Evolutionary conservation across 2,888 invertebrate genomes (phyloP).

Genomic region (Xestia rhomboidea): DNA sequence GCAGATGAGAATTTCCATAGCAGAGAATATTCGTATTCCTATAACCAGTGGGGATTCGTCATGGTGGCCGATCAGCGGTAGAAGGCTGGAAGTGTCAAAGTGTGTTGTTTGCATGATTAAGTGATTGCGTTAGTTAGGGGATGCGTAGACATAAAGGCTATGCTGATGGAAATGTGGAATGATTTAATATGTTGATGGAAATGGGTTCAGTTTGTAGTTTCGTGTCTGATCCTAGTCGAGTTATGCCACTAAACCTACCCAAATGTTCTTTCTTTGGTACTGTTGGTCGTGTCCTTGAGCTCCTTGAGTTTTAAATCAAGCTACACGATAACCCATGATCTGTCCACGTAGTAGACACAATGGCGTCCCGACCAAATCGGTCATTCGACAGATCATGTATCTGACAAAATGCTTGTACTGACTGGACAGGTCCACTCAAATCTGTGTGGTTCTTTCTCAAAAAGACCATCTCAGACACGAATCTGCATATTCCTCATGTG

Average conservation of each 20-base stretch:
- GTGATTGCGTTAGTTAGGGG: conserved; percentile 41
- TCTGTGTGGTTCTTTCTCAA: too few species aligned
- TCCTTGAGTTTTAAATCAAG: too few species aligned
- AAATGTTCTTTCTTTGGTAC: too few species aligned
- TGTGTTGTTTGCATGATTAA: conserved; percentile 49
- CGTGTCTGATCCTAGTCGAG: background rate
- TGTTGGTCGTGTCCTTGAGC: too few species aligned
- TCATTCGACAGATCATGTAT: too few species aligned
- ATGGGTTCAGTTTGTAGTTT: background rate
- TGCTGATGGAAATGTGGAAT: background rate
- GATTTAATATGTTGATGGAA: background rate
- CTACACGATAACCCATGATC: too few species aligned
- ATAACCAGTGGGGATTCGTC: conserved; percentile 28
- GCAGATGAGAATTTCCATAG: conserved; percentile 59
- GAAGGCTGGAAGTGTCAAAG: conserved; percentile 31
- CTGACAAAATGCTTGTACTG: too few species aligned
- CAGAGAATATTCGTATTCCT: conserved; percentile 35
- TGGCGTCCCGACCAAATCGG: too few species aligned
- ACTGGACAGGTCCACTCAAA: too few species aligned
- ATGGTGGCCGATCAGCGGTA: conserved; percentile 26
- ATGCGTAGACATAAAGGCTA: background rate
- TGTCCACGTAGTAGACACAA: too few species aligned
- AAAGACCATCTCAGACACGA: too few species aligned
- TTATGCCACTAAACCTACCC: background rate
- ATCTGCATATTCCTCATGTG: too few species aligned